A percentile compares a stretch with the other conserved stretches of the same genome.
Conservation (phyloP, 2,888 invertebrate genomes). For the Steinernema carpocapsae region DNA sequence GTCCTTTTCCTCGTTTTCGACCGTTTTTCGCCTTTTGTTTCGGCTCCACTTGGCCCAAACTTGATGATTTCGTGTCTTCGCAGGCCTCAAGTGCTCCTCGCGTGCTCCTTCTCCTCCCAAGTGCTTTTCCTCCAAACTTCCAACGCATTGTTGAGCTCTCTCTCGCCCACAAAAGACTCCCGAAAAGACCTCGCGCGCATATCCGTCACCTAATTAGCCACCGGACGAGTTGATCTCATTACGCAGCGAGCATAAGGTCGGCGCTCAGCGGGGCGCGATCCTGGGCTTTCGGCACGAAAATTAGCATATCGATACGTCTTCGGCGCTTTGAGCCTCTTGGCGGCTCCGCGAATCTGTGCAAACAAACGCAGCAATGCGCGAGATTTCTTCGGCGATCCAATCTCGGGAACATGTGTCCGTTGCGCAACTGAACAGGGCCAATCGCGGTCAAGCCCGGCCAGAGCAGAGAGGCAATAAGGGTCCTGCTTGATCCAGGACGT, state of each 20-base stretch:
- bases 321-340: not conserved
- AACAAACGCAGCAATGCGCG: slow-evolving; percentile 22
- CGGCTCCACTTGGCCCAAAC: slow-evolving; percentile 20
- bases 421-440: slow-evolving; percentile 5
- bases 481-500: not conserved
- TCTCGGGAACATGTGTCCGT: slow-evolving; percentile 30
- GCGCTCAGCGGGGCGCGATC: slow-evolving; percentile 27
- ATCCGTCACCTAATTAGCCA: slow-evolving; percentile 31
- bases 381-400: slow-evolving; percentile 16
- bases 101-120: slow-evolving; percentile 25
- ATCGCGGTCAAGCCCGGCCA: slow-evolving; percentile 11
- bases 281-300: slow-evolving; percentile 21
- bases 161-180: not conserved
- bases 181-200: slow-evolving; percentile 4
- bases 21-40: slow-evolving; percentile 21
- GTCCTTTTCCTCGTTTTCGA: not conserved
- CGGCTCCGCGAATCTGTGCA: slow-evolving; percentile 4
- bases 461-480: not conserved
- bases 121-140: slow-evolving; percentile 14
- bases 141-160: not conserved
- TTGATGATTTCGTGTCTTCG: slow-evolving; percentile 29
- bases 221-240: slow-evolving; percentile 26
- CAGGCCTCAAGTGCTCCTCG: slow-evolving; percentile 20
- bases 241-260: slow-evolving; percentile 29
- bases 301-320: slow-evolving; percentile 35